These are phyloP conservation scores for Loriculus beryllinus DNA, from an alignment of 2,797 vertebrate genomes.

Conservation along the genomic window DNA sequence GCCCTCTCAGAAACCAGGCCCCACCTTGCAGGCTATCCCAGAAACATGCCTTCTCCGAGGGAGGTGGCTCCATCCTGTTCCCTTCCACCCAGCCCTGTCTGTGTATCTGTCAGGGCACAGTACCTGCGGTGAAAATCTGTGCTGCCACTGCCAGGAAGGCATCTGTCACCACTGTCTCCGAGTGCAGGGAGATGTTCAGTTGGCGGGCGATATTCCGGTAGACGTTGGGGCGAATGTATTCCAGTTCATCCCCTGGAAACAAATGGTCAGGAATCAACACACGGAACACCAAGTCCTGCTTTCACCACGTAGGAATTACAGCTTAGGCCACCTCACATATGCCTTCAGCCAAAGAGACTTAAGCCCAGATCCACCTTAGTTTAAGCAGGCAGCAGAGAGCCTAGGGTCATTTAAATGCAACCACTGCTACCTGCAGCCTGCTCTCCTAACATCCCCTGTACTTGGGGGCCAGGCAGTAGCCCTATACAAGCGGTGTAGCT, in stretches of 20 bases:
- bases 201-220: conserved; percentile 93
- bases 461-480: background rate
- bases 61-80: background rate
- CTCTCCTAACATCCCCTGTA: background rate
- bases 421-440: background rate
- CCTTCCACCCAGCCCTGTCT: background rate
- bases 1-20: background rate
- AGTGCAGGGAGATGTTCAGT: conserved; percentile 90
- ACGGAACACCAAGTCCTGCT: background rate
- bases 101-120: background rate
- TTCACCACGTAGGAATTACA: rapidly evolving
- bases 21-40: background rate
- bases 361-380: background rate
- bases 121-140: conserved; percentile 95
- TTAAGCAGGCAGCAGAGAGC: background rate
- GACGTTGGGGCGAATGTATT: conserved; percentile 90
- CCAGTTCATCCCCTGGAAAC: conserved; percentile 89
- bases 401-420: background rate
- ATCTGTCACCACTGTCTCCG: conserved; percentile 88
- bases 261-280: background rate
- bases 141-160: conserved; percentile 93
- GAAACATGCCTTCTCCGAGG: background rate
- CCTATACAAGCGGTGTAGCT: background rate
- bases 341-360: background rate
- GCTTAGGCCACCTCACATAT: background rate